These are phyloP conservation scores for Chloropsis hardwickii DNA, from an alignment of 2,113 vertebrate genomes.

Conservation along the genomic window DNA sequence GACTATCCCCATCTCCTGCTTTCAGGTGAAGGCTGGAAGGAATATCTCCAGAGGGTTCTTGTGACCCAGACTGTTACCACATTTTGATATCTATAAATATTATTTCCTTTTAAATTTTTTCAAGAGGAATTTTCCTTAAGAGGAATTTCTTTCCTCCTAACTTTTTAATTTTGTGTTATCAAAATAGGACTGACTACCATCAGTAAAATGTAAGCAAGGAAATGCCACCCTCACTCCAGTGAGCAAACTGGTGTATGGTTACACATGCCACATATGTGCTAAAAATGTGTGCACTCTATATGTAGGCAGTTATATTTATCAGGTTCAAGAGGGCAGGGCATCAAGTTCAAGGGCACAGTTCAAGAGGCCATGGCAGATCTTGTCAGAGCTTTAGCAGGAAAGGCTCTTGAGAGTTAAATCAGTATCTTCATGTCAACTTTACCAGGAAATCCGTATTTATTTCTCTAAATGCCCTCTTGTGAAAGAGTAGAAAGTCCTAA, in stretches of 20 bases:
- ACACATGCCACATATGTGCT: not conserved
- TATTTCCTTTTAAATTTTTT: not conserved
- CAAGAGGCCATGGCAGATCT: not conserved
- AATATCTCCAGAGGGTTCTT: not conserved
- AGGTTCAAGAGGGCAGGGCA: not conserved
- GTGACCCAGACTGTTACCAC: not conserved
- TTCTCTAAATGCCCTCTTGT: not conserved
- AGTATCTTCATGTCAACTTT: not conserved
- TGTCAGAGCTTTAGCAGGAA: not conserved
- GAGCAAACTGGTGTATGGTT: not conserved
- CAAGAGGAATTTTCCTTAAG: too few species aligned
- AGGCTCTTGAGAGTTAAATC: not conserved
- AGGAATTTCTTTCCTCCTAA: not conserved
- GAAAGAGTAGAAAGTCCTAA: not conserved
- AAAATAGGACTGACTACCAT: not conserved
- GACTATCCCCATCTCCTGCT: not conserved
- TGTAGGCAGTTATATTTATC: not conserved
- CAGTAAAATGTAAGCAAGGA: not conserved
- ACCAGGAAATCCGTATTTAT: not conserved
- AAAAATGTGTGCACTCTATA: not conserved
- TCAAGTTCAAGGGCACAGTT: not conserved
- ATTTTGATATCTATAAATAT: not conserved
- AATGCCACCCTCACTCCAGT: not conserved
- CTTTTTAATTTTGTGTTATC: not conserved
- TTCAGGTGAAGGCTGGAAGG: not conserved